These are phyloP conservation scores for Drosophila elegans DNA, from an alignment of 1,140 invertebrate genomes.

Conservation along the genomic window DNA sequence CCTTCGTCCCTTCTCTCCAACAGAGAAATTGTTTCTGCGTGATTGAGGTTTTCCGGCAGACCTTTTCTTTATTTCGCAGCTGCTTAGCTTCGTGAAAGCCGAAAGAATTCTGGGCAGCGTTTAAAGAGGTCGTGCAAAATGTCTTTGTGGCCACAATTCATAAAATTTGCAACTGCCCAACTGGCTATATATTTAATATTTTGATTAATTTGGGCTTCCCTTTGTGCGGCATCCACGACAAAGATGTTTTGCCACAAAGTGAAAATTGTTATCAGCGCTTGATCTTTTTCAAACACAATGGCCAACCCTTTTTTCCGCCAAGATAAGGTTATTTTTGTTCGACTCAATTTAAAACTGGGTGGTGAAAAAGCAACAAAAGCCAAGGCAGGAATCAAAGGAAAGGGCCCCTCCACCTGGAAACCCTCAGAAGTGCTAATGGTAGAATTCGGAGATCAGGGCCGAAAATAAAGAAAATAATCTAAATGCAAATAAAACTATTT, in stretches of 20 bases:
- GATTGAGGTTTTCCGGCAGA: constrained; percentile 76
- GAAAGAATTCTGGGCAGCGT: constrained; percentile 14
- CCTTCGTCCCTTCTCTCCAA: constrained; percentile 40
- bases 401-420: constrained; percentile 25
- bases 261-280: constrained; percentile 42
- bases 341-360: constrained; percentile 1
- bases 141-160: constrained; percentile 49
- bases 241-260: constrained; percentile 47
- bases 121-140: constrained; percentile 35
- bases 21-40: constrained; percentile 74
- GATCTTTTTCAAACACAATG: constrained; percentile 53
- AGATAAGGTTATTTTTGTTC: constrained; percentile 48
- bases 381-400: neutral
- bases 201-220: constrained; percentile 60
- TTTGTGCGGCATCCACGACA: constrained; percentile 32
- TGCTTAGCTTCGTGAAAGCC: constrained; percentile 36
- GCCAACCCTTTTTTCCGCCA: constrained; percentile 29
- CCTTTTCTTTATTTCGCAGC: constrained; percentile 56
- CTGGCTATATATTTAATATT: constrained; percentile 63
- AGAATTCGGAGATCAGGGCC: constrained; percentile 35
- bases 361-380: constrained; percentile 16
- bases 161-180: constrained; percentile 48
- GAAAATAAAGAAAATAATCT: constrained; percentile 60
- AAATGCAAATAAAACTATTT: constrained; percentile 80
- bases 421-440: constrained; percentile 31